Evolutionary conservation across 2,797 vertebrate genomes (phyloP), one percentile per base, ranked within the genome.

Genomic region (Thaleichthys pacificus): DNA sequence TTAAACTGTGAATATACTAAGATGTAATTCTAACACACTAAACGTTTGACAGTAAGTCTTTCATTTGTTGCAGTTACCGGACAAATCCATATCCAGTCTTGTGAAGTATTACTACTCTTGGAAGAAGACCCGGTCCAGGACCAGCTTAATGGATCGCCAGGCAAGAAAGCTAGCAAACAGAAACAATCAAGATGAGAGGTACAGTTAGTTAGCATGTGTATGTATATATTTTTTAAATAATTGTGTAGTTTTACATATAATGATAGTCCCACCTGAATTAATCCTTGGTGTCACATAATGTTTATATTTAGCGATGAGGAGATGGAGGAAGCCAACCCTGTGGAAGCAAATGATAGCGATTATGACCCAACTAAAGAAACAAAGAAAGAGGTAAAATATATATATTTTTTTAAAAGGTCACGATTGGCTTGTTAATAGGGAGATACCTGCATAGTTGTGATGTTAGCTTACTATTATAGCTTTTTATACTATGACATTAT

Each of bases 101-200:
- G 97, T 99, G 82, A 98, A 98, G 88, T 99, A 99, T 77, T 99
- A 99, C 89, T 99, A 99, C 87, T 98, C 97, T 0, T 99, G 97
- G 97, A 99, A 99, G 91, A 99, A 99, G 91, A 99, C 97, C 0
- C 95, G 97, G 9, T 97, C 97, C 82, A 94, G 97, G 80, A 99
- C 97, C 72, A 99, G 97, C 81, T 90, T 99, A 85, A 99, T 99
- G 97, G 97, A 99, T 89, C 94, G 97, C 0, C 97, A 99, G 88
- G 97, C 97, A 65, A 93, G 97, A 19, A 99, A 98, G 87, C 85
- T 99, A 82, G 96, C 96, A 62, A 97, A 80, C 87, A 93, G 96
- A 88, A 96, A 92, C 87, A 97, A 94, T 89, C 96, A 95, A 77
- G 96, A 97, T 54, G 97, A 98, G 92, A 99, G 97, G 97, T 97